Evolutionary conservation across 2,888 invertebrate species (phyloP), one percentile per base, ranked within the genome.

Genomic region (Agrotis clavis): DNA sequence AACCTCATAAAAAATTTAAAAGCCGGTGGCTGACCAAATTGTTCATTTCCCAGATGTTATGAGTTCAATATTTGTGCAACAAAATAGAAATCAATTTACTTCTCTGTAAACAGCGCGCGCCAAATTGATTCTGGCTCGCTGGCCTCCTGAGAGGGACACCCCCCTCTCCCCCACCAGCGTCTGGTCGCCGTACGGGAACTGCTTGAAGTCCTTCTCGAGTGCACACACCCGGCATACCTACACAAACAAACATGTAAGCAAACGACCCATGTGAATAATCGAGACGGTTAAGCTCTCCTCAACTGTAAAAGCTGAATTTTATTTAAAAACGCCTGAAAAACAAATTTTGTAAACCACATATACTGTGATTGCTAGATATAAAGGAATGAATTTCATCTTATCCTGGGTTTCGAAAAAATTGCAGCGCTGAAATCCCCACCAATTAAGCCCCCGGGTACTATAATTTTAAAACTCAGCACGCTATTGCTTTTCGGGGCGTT

Each of bases 111-210:
- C 92, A 81, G 95, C 91, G 82, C 97, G 95, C 53, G 97, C 97
- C 85, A 98, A 94, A 90, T 97, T 97, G 89, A 98, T 96, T 87
- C 98, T 96, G 45, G 98, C 98, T 85, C 97, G 97, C 90, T 98
- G 98, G 69, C 98, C 98, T 21, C 98, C 98, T 60, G 97, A 97
- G 53, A 98, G 93, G 54, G 97, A 97, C 50, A 97, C 97, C 18
- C 98, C 98, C 71, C 97, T 94, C 85, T 98, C 98, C 5, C 98
- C 98, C 30, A 98, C 97, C 74, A 97, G 87, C 35, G 98, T 98
- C 87, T 96, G 95, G 91, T 98, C 98, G 53, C 97, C 97, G 82
- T 97, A 96, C 0, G 97, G 97, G 88, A 98, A 97, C 87, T 97
- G 97, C 86, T 93, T 93, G 88, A 96, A 96, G 84, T 96, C 96